Conservation (phyloP, 1,140 invertebrate species). For the Drosophila lowei region DNA sequence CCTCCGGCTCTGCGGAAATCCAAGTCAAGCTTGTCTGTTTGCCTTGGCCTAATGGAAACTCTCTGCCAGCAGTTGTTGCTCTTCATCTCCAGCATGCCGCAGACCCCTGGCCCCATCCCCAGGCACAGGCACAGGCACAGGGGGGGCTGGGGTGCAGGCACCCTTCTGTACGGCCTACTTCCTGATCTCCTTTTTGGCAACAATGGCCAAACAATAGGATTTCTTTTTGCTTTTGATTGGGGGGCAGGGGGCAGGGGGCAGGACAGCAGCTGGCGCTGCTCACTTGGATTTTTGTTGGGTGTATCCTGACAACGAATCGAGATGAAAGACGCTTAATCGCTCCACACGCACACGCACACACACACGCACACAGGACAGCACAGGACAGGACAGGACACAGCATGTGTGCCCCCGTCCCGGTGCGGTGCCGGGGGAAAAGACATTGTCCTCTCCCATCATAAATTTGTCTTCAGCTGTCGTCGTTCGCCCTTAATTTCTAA, state of each 20-base stretch:
- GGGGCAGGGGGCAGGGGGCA: background rate
- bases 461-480: conserved; percentile 76
- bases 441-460: conserved; percentile 38
- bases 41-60: conserved; percentile 67
- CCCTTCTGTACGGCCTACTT: background rate
- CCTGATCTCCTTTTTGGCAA: conserved; percentile 60
- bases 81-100: conserved; percentile 2
- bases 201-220: conserved; percentile 61
- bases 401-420: conserved; percentile 14
- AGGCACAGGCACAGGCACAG: no score
- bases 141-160: no score
- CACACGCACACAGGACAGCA: no score
- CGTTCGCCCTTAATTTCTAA: conserved; percentile 67
- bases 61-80: conserved; percentile 22
- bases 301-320: background rate
- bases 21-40: conserved; percentile 77
- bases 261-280: conserved; percentile 39
- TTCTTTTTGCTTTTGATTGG: conserved; percentile 3
- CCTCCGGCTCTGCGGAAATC: conserved; percentile 42
- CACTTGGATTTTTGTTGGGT: conserved; percentile 34
- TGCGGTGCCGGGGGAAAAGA: no score
- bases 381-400: background rate
- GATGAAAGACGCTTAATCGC: conserved; percentile 40
- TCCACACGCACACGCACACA: conserved; percentile 39
- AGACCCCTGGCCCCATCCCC: background rate